Evolutionary conservation across 2,113 vertebrate species (phyloP).

Genomic region (Eptatretus burgeri): DNA sequence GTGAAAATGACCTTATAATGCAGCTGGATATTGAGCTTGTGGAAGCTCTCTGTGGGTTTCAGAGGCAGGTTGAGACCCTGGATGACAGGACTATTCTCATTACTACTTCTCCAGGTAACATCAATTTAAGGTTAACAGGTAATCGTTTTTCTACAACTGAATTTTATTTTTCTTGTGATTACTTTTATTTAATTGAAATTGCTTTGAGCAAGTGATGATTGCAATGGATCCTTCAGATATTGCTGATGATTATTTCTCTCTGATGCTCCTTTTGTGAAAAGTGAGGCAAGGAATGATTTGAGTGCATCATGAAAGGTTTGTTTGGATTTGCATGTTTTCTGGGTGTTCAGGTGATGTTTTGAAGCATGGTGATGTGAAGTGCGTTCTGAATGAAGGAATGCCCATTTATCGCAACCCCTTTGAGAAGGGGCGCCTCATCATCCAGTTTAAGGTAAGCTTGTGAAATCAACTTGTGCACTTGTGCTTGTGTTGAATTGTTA

Average conservation of each 20-base stretch:
- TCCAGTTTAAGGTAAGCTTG: constrained; percentile 42
- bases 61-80: constrained; percentile 37
- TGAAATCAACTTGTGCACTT: neutral
- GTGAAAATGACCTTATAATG: constrained; percentile 37
- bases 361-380: constrained; percentile 35
- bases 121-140: neutral
- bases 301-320: no score
- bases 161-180: no score
- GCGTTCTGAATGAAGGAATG: constrained; percentile 54
- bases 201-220: no score
- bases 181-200: no score
- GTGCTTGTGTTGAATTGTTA: neutral
- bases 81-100: constrained; percentile 45
- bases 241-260: no score
- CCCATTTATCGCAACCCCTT: constrained; percentile 42
- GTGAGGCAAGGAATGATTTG: no score
- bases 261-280: no score
- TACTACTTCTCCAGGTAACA: constrained; percentile 32
- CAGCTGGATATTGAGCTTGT: constrained; percentile 58
- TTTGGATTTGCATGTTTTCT: no score
- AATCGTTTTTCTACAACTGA: no score
- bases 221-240: no score
- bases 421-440: constrained; percentile 43
- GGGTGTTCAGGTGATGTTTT: constrained; percentile 40
- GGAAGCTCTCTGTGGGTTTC: constrained; percentile 70